phyloP scores from a whole-genome alignment of 1,140 invertebrate species.

The Piezodorus guildinii region DNA sequence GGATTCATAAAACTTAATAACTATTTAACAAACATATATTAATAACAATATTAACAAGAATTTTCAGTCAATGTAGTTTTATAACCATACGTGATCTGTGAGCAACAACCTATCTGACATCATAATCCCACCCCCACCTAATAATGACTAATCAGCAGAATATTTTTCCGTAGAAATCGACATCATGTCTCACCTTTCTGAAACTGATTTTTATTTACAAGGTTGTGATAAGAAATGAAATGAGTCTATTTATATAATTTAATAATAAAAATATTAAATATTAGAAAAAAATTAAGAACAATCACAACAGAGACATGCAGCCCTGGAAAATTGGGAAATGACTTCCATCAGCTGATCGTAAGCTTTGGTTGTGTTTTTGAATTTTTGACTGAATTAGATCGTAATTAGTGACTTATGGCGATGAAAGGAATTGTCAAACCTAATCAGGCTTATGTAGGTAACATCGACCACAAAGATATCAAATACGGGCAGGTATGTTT shows the following conservation, averaged over 20 bases:
- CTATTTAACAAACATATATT: no score
- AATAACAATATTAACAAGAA: no score
- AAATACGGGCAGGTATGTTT: not conserved
- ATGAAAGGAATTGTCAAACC: not conserved
- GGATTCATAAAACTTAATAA: not conserved
- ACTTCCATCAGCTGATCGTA: not conserved
- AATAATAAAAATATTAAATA: not conserved
- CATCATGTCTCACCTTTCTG: no score
- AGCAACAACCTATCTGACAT: constrained; percentile 7
- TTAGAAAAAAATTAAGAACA: not conserved
- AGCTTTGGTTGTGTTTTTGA: not conserved
- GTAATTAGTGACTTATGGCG: not conserved
- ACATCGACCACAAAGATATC: constrained; percentile 6
- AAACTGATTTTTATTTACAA: no score
- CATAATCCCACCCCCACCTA: not conserved
- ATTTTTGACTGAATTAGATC: not conserved
- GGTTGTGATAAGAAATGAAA: no score
- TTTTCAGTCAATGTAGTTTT: no score
- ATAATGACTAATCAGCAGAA: constrained; percentile 3
- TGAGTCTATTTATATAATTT: no score
- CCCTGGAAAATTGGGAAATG: not conserved
- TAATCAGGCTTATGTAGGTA: not conserved
- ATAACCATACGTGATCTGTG: no score
- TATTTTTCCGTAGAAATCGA: not conserved
- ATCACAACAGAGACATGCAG: not conserved